phyloP scores from a whole-genome alignment of 2,113 vertebrate species.

The Falco punctatus region DNA sequence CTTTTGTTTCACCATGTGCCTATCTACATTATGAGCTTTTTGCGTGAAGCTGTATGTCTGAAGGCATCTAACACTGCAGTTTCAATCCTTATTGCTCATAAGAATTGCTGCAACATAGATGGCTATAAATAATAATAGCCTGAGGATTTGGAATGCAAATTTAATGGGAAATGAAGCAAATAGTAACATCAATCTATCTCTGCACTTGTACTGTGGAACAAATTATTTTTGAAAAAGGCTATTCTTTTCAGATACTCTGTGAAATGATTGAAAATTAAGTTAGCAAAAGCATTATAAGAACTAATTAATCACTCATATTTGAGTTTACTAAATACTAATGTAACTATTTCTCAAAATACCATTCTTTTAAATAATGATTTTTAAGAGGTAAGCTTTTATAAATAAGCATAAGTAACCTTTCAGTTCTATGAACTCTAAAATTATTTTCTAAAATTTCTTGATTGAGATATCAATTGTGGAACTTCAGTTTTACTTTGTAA shows the following conservation, averaged over 20 bases:
- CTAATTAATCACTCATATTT: background rate
- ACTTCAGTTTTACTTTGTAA: background rate
- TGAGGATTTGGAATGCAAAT: background rate
- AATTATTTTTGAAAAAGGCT: background rate
- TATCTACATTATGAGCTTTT: background rate
- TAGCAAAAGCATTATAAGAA: background rate
- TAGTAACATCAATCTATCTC: background rate
- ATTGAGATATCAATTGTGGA: background rate
- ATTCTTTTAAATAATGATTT: background rate
- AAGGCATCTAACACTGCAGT: background rate
- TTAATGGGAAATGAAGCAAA: background rate
- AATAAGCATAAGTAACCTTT: background rate
- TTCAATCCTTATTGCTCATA: background rate
- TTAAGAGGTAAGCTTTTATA: background rate
- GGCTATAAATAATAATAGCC: background rate
- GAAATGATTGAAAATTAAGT: background rate
- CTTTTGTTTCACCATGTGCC: background rate
- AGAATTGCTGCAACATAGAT: background rate
- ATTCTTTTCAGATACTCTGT: background rate
- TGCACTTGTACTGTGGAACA: background rate
- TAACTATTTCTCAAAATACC: background rate
- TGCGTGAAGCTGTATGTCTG: rapidly evolving
- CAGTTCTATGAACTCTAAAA: background rate
- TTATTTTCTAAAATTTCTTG: background rate
- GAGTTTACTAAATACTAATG: background rate